phyloP scores from a whole-genome alignment of 2,797 vertebrate genomes.

The Nannoperca australis region DNA sequence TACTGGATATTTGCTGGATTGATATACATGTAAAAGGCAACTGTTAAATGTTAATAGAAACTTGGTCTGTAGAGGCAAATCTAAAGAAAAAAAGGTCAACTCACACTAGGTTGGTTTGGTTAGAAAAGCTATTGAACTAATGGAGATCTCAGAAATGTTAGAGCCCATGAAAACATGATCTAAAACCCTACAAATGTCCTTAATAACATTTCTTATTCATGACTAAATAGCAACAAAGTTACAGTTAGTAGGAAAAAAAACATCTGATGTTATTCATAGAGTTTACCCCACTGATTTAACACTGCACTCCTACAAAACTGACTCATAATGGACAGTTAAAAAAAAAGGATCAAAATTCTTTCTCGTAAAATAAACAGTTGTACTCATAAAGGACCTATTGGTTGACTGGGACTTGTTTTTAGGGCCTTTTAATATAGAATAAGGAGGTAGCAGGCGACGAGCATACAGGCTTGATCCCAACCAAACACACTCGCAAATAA shows the following conservation, averaged over 20 bases:
- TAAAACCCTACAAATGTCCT: neutral
- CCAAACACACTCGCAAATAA: neutral
- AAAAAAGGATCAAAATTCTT: neutral
- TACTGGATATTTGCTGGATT: neutral
- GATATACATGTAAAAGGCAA: neutral
- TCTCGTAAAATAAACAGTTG: too few relatives aligned
- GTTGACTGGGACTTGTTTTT: neutral
- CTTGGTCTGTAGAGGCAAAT: neutral
- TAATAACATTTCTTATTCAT: neutral
- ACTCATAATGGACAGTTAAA: neutral
- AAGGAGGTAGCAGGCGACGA: neutral
- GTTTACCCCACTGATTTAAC: neutral
- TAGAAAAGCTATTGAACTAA: neutral
- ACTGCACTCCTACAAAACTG: too few relatives aligned
- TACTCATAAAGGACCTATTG: neutral
- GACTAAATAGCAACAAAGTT: neutral
- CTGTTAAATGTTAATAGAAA: neutral
- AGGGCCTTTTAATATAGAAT: neutral
- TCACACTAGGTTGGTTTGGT: neutral
- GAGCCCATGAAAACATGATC: neutral
- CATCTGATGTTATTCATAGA: neutral
- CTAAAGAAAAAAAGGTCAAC: neutral
- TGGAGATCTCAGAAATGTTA: neutral
- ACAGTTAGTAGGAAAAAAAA: neutral
- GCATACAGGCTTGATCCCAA: constrained; percentile 14